Base-by-base conservation (phyloP, 2,113 vertebrate species). In the Macquaria ambigua region DNA sequence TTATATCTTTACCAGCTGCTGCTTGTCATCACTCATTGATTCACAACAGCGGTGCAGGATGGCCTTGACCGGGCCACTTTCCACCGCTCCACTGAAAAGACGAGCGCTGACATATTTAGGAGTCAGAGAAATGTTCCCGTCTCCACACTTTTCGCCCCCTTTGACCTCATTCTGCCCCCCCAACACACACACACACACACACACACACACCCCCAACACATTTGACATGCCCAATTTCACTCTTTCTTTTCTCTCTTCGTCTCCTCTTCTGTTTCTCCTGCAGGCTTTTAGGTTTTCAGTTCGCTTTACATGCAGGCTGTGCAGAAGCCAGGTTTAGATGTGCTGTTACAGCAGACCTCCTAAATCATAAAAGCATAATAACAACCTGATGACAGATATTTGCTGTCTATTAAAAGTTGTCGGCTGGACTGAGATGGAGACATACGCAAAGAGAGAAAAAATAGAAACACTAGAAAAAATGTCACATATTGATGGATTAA, bases 11-110 rank as follows among this genome's bases (percentile, higher is more conserved):
- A 89, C 90, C 88, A 90, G 85, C 91, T 94, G 89, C 88, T 84
- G 90, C 90, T 82, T 80, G 90, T 91, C 93, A 84, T 94, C 91
- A 93, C 82, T 94, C 93, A 84, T 48, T 92, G 90, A 95, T 87
- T 84, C 82, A 88, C 84, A 81, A 12, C 84, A 80, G 83, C 78
- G 18, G 67, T 20, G 62, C 50, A 62, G 79, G 21, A 48, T 46
- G 78, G 83, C 85, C 81, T 79, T 59, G 75, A 64, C 82, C 82
- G 10, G 76, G 71, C 84, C 78, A 53, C 78, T 85, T 80, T 74
- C 88, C 79, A 75, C 21, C 23, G n/a, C 66, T 52, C 23, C 14
- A 3, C 71, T 34, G 63, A 81, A 72, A 75, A 79, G 83, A 62
- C 71, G 53, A 82, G 43, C 58, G 74, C 85, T 72, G 89, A 89